These are phyloP conservation scores for Galeopsomyia nigrocyanea DNA, from an alignment of 2,888 invertebrate genomes.

Conservation along the genomic window DNA sequence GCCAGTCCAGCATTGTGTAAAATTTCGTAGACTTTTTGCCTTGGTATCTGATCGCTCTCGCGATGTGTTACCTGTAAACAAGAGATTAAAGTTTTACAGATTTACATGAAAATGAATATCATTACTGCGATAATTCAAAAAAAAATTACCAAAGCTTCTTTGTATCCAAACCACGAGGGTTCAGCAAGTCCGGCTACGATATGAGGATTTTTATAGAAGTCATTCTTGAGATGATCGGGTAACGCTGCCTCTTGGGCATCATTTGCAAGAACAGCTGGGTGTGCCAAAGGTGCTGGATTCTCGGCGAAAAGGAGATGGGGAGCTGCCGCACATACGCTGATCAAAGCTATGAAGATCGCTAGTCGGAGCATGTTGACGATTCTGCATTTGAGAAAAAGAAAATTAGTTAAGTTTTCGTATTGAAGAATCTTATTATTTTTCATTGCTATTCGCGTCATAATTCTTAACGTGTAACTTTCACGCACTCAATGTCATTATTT, in stretches of 20 bases:
- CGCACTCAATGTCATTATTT: no score
- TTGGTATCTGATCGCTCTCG: constrained; percentile 85
- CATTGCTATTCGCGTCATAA: no score
- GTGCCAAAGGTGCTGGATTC: constrained; percentile 67
- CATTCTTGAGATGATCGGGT: constrained; percentile 78
- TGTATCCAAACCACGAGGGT: constrained; percentile 83
- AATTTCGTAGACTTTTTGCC: constrained; percentile 81
- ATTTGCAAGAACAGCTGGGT: constrained; percentile 81
- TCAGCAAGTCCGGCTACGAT: constrained; percentile 82
- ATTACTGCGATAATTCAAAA: not conserved
- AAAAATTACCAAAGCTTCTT: constrained; percentile 76
- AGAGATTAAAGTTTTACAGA: constrained; percentile 47
- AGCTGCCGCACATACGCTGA: constrained; percentile 53
- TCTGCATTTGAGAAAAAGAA: no score
- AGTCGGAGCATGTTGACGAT: constrained; percentile 44
- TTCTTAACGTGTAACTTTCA: no score
- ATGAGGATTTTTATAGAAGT: constrained; percentile 83
- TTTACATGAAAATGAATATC: not conserved
- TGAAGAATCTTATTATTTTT: no score
- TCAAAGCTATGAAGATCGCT: constrained; percentile 48
- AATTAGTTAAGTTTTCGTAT: no score
- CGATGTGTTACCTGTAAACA: constrained; percentile 76
- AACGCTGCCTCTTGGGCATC: constrained; percentile 80
- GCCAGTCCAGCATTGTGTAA: constrained; percentile 80
- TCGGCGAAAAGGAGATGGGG: constrained; percentile 57